Percentiles rank a stretch among this genome's conserved stretches.
Evolutionary conservation across 2,797 vertebrate genomes (phyloP).

Genomic region (Aulostomus chinensis): DNA sequence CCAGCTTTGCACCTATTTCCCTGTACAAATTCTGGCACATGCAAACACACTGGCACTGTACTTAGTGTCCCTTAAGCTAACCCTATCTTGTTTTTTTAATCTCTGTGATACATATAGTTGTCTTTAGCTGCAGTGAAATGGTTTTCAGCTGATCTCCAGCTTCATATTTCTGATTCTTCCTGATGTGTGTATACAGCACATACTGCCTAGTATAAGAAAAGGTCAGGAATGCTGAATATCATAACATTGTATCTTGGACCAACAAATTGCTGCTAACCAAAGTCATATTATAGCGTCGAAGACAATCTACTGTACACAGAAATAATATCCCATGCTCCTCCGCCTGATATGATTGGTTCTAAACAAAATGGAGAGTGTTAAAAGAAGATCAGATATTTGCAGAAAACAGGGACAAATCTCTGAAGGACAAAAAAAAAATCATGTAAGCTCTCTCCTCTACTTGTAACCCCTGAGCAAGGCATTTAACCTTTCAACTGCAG

Average conservation of each 20-base stretch:
- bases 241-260: conserved; percentile 38
- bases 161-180: conserved; percentile 39
- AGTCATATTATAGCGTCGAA: conserved; percentile 25
- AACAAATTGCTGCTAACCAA: conserved; percentile 47
- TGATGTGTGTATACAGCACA: conserved; percentile 31
- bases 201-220: conserved; percentile 35
- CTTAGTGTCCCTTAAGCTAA: conserved; percentile 34
- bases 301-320: conserved; percentile 33
- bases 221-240: conserved; percentile 60
- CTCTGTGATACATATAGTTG: conserved; percentile 33
- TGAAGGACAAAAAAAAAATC: neutral
- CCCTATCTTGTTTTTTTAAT: conserved; percentile 49
- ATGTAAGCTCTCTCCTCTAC: neutral
- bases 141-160: conserved; percentile 58
- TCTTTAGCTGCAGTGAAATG: conserved; percentile 57
- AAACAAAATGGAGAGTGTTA: neutral
- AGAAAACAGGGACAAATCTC: conserved; percentile 3
- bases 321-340: conserved; percentile 18
- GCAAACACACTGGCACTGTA: conserved; percentile 28
- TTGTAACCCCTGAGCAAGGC: conserved; percentile 33
- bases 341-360: neutral
- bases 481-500: conserved; percentile 28
- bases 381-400: conserved; percentile 5
- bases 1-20: conserved; percentile 42
- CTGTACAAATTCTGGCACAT: conserved; percentile 23